These are phyloP conservation scores for Protaetia brevitarsis DNA, from an alignment of 1,140 invertebrate genomes.

Conservation along the genomic window DNA sequence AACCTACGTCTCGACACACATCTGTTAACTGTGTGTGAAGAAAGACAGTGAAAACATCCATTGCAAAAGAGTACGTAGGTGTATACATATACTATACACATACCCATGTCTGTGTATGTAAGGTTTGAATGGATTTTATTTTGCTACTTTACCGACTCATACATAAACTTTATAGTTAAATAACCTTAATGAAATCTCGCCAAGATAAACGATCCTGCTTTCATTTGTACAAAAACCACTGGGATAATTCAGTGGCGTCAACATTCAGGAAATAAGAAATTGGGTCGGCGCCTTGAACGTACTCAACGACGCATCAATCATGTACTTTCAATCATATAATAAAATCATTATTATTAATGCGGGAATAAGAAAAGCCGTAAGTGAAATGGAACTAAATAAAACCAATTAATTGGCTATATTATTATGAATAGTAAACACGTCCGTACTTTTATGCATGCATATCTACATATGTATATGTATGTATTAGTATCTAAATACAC, in stretches of 20 bases:
- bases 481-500: too few species aligned
- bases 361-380: background rate
- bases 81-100: background rate
- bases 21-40: background rate
- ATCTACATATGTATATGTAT: too few species aligned
- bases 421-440: background rate
- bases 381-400: background rate
- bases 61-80: conserved; percentile 6
- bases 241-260: conserved; percentile 5
- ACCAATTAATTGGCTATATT: background rate
- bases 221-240: conserved; percentile 5
- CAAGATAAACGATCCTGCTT: conserved; percentile 2
- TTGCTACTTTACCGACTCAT: background rate
- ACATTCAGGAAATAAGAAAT: conserved; percentile 18
- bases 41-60: conserved; percentile 2
- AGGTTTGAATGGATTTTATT: background rate
- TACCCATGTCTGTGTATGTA: background rate
- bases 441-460: too few species aligned
- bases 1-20: background rate
- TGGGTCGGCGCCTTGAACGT: conserved; percentile 1
- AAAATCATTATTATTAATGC: background rate
- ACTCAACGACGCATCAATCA: background rate
- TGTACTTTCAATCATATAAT: conserved; percentile 15
- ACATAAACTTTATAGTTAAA: conserved; percentile 16
- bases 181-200: conserved; percentile 12